Base-by-base conservation (phyloP, 1,140 invertebrate genomes). In the Papilio xuthus region DNA sequence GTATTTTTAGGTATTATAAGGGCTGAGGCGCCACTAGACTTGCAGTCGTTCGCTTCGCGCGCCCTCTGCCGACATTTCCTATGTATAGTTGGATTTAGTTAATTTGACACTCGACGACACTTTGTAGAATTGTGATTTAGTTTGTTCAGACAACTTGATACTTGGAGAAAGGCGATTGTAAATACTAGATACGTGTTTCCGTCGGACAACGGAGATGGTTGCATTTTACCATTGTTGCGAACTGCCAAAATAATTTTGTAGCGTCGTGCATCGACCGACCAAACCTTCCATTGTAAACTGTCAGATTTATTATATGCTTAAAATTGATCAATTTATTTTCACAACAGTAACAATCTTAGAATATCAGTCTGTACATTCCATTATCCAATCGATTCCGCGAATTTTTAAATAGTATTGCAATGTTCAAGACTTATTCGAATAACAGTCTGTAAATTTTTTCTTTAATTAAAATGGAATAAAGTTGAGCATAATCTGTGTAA, bases 181-280 rank as follows among this genome's bases (percentile, higher is more conserved):
- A 92, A 93, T 91, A 89, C 85, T 85, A 83, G 86, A 85, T 89
- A 89, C 80, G 83, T 85, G 87, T 89, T 88, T 89, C 86, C 88
- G 88, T 88, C 86, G 82, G 85, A 80, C 82, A 28, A 84, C 83
- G 81, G 83, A 88, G 85, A 90, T 91, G 90, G 88, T 90, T 93
- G 91, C 91, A 92, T 93, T 93, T 92, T 92, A 93, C 92, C 90
- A 91, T 92, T 92, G 87, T 91, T 91, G 92, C 89, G 86, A 90
- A 92, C 91, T 92, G 92, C 92, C 92, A 93, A 93, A 93, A 91
- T 91, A 86, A 91, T 91, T 90, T 93, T 91, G 85, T 92, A 92
- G 90, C 89, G 83, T 84, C 83, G 81, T 84, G 79, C 78, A 63
- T 42, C 74, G 74, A 18, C 56, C 74, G 74, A 76, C 74, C 74